Evolutionary conservation across 2,113 vertebrate genomes (phyloP), one percentile per base, ranked within the genome.

Genomic region (Hiodon alosoides): DNA sequence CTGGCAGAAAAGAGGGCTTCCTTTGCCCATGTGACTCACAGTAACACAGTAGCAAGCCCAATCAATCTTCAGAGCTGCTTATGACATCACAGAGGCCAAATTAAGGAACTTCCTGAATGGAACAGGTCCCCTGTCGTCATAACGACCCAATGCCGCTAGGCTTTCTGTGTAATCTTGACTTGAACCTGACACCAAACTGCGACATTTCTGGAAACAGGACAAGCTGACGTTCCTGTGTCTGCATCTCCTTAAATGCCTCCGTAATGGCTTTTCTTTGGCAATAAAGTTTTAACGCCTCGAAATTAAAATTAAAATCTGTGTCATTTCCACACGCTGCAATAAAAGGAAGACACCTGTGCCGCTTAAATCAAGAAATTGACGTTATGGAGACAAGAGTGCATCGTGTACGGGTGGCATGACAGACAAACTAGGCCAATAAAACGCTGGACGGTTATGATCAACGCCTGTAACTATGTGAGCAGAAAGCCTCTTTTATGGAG

Each of bases 371-470:
- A 58, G 14, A 6, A 14, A 13, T 53, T 67, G 51, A 67, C 57
- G 11, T 16, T 61, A 17, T 57, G 31, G 7, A 59, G 61, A 69
- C 69, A 69, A 75, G 46, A 46, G 14, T 68, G 67, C n/a, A 60
- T 75, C 54, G 61, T 69, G 54, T 69, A 50, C 17, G 68, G 48
- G 3, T 47, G 10, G 50, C 64, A 58, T 11, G 54, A 47, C 65
- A 77, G 46, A 68, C 71, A 77, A 72, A 77, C 65, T 11, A 48
- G 51, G 60, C 16, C 71, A 54, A 69, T 62, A 69, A 79, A 83
- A 80, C 75, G 77, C 66, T 83, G 82, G 82, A 83, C 76, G 53
- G 73, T 82, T 81, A 82, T 76, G 84, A 79, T 81, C 75, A 51
- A 77, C 84, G 83, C 84, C 82, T 85, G 82, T 81, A 80, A 79